These are phyloP conservation scores for Pelosia muscerda DNA, from an alignment of 2,888 invertebrate genomes.

Conservation along the genomic window DNA sequence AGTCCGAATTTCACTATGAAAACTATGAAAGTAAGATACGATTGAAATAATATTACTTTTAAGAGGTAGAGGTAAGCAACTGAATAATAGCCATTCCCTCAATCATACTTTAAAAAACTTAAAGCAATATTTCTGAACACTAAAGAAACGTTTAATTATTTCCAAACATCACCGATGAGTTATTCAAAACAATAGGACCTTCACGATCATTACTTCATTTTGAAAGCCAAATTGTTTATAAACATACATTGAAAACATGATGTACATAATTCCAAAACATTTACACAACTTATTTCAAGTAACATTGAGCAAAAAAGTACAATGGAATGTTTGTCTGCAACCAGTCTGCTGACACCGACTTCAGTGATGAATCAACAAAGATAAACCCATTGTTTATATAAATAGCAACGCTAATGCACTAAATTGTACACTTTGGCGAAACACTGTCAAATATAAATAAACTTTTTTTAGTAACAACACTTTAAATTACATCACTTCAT, in stretches of 20 bases:
- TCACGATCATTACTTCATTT: conserved; percentile 13
- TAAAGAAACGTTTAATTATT: conserved; percentile 6
- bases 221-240: conserved; percentile 15
- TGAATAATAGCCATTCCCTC: neutral
- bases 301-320: conserved; percentile 43
- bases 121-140: conserved; percentile 1
- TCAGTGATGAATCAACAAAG: conserved; percentile 27
- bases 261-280: conserved; percentile 25
- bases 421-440: conserved; percentile 1
- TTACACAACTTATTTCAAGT: conserved; percentile 23
- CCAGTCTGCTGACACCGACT: conserved; percentile 32
- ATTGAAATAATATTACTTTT: too few relatives aligned
- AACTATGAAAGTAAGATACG: too few relatives aligned
- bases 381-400: conserved; percentile 26
- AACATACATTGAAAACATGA: conserved; percentile 37
- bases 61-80: too few relatives aligned
- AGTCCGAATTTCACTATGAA: too few relatives aligned
- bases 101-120: neutral
- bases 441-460: conserved; percentile 16
- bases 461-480: conserved; percentile 32
- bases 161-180: neutral
- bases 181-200: conserved; percentile 10
- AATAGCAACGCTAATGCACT: conserved; percentile 27
- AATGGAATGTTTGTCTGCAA: conserved; percentile 40
- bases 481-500: conserved; percentile 51